phyloP scores from a whole-genome alignment of 2,113 vertebrate species.

The Riparia riparia region DNA sequence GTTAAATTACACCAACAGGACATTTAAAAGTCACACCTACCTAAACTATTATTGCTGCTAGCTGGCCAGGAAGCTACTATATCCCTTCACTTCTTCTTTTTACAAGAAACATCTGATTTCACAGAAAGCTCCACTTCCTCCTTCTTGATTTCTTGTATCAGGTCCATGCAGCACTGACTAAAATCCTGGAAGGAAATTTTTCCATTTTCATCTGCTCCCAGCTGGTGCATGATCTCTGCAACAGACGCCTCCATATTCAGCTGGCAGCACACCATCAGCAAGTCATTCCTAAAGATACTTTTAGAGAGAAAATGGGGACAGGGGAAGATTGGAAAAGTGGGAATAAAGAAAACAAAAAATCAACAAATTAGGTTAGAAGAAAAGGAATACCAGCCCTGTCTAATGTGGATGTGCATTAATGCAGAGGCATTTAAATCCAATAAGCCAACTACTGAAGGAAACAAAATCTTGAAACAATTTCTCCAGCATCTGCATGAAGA shows the following conservation, averaged over 20 bases:
- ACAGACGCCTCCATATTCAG: conserved; percentile 86
- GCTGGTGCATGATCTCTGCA: conserved; percentile 84
- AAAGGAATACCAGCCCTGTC: background rate
- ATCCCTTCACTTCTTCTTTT: conserved; percentile 75
- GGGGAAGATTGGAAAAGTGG: background rate
- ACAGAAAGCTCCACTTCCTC: conserved; percentile 82
- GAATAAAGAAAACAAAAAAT: background rate
- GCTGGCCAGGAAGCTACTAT: conserved; percentile 80
- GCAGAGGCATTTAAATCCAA: background rate
- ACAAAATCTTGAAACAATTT: background rate
- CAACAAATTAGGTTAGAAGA: conserved; percentile 16
- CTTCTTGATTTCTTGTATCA: conserved; percentile 83
- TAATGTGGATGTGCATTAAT: background rate
- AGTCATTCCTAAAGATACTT: conserved; percentile 80
- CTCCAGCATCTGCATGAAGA: background rate
- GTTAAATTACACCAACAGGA: background rate
- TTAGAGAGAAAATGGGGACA: background rate
- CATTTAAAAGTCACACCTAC: conserved; percentile 69
- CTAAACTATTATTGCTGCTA: conserved; percentile 83
- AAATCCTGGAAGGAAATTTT: conserved; percentile 88
- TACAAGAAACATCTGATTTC: conserved; percentile 72
- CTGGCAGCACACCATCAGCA: conserved; percentile 86
- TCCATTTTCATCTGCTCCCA: conserved; percentile 83
- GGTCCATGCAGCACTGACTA: conserved; percentile 81
- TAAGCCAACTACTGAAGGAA: background rate